Percentiles rank a stretch among this genome's conserved stretches.
These are phyloP conservation scores for Taurulus bubalis DNA, from an alignment of 2,113 vertebrate species.

Conservation along the genomic window DNA sequence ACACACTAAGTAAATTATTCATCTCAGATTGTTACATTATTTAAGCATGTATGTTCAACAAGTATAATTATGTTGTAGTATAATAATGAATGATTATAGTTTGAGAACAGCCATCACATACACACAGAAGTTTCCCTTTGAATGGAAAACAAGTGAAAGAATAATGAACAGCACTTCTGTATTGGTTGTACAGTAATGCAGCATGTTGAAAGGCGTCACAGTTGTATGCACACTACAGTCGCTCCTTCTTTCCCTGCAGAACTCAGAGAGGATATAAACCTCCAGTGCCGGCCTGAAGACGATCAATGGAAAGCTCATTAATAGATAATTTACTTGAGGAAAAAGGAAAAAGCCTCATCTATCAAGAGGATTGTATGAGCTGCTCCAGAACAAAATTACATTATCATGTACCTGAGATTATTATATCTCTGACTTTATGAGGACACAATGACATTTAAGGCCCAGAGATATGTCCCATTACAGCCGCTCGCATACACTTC, in stretches of 20 bases:
- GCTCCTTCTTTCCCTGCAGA: constrained; percentile 7
- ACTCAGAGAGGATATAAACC: constrained; percentile 23
- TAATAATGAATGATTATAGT: not conserved
- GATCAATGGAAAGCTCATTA: constrained; percentile 51
- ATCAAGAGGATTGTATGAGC: constrained; percentile 18
- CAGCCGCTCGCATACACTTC: not conserved
- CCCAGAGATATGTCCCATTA: not conserved
- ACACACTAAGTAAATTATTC: not conserved
- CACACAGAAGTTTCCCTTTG: not conserved
- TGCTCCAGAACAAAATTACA: constrained; percentile 30
- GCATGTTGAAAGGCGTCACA: not conserved
- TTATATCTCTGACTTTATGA: constrained; percentile 14
- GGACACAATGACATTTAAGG: not conserved
- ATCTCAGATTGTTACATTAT: not conserved
- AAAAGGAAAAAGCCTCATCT: constrained; percentile 36
- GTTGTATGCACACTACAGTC: not conserved
- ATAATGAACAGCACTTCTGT: not conserved
- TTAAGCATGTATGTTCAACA: not conserved
- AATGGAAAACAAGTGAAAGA: not conserved
- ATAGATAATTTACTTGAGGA: constrained; percentile 41
- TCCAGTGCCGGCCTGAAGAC: constrained; percentile 4
- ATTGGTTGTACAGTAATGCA: not conserved
- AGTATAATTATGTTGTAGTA: not conserved
- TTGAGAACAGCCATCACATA: not conserved
- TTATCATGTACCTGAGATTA: constrained; percentile 43